Base-by-base conservation (phyloP, 2,888 invertebrate genomes). In the Agonum fuliginosum region DNA sequence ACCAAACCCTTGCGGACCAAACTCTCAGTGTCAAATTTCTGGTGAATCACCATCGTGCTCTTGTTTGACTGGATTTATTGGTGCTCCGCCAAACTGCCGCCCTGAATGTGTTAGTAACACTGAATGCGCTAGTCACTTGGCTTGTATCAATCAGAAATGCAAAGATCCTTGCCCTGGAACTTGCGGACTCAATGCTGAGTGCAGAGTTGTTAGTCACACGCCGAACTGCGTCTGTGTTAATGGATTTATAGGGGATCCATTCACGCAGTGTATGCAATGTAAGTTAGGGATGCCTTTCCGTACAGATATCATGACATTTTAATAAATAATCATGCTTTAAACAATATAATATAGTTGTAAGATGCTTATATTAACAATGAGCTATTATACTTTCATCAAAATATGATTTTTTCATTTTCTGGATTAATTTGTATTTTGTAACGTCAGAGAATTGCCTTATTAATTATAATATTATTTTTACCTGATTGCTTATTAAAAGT, bases 141-240 rank as follows among this genome's bases (percentile, higher is more conserved):
- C 94, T 46, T 95, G 95, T 84, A 89, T 93, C 10, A 92, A 91
- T 83, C 90, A 92, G 83, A 93, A 93, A 88, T 95, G 95, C 84
- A 90, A 89, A 86, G 92, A 93, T 84, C 94, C 94, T 2, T 96
- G 96, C 82, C 88, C 88, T 0, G 93, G 92, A 77, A 89, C 92
- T 0, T 97, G 97, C 84, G 96, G 95, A 8, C 86, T 88, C 78
- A 91, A 91, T 80, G 93, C 95, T 3, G 85, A 91, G 78, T 95
- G 95, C 85, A 89, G 91, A 80, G 93, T 94, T 3, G 89, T 91
- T 83, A 94, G 92, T 85, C 93, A 89, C 91, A 94, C 85, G 88
- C 92, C 83, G 89, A 94, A 73, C 89, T 93, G 88, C 91, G 89
- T 89, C 78, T 94, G 94, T 83, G 87, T 89, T 37, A 80, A 84